phyloP scores from a whole-genome alignment of 2,797 vertebrate genomes.

The Amniataba percoides region DNA sequence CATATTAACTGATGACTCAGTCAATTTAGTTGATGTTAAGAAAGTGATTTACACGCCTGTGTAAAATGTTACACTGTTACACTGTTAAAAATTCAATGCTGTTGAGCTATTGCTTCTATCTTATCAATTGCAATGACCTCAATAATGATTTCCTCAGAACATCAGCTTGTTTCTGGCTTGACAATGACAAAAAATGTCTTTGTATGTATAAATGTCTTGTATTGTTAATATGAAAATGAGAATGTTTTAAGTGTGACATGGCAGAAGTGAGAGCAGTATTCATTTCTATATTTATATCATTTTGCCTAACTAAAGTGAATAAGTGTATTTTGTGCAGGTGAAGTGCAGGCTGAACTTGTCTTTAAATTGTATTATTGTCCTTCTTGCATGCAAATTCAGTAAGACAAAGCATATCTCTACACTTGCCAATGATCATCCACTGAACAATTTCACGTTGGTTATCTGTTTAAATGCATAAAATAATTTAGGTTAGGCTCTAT shows the following conservation, averaged over 20 bases:
- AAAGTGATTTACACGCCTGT: background rate
- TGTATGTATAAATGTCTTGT: no score
- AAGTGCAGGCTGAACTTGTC: slow-evolving; percentile 11
- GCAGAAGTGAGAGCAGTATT: background rate
- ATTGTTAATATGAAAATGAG: background rate
- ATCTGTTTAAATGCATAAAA: slow-evolving; percentile 15
- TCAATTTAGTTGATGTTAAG: background rate
- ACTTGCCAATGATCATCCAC: slow-evolving; percentile 4
- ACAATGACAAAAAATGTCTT: no score
- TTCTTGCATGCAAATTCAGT: slow-evolving; percentile 4
- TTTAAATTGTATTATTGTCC: background rate
- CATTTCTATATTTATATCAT: background rate
- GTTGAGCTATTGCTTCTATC: background rate
- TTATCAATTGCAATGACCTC: background rate
- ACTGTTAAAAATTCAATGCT: background rate
- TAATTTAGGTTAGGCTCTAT: background rate
- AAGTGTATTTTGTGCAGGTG: background rate
- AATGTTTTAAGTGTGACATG: no score
- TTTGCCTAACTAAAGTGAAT: background rate
- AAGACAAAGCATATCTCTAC: background rate
- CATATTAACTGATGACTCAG: background rate
- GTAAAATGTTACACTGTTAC: background rate
- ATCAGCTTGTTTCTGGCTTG: no score
- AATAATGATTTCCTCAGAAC: background rate
- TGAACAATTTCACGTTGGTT: slow-evolving; percentile 12